Base-by-base conservation (phyloP, 2,113 vertebrate species). In the Aleadryas rufinucha region DNA sequence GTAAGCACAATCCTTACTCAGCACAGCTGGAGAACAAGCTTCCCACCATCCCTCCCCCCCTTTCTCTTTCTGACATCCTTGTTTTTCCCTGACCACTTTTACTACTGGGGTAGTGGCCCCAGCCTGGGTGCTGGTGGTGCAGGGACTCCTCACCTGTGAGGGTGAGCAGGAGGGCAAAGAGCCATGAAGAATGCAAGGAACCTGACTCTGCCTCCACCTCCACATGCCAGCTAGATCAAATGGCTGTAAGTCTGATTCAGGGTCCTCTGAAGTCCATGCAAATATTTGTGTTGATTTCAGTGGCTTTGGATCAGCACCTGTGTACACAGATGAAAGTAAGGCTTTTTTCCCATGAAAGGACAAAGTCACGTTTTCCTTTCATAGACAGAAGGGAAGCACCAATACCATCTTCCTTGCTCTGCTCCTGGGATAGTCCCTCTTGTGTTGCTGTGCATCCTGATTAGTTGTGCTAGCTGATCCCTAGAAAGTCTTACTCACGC, bases 251-350 rank as follows among this genome's bases (percentile, higher is more conserved):
- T 66, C 88, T 86, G 83, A 80, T 56, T 74, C 85, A 88, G 92
- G 30, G 90, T 86, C 20, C 90, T 81, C 78, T 90, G 81, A 92
- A 96, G 83, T 75, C 60, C 88, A 30, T 47, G 87, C 41, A 93
- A 97, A 96, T 94, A 96, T 96, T 97, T 96, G 93, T 75, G 37
- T 78, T 95, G 64, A 96, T 94, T 95, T 96, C 85, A 89, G 45
- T n/a, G n/a, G 31, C 64, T 93, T 93, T 90, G 85, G 79, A 59
- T 70, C 75, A 70, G 52, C 71, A 39, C 44, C 52, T 66, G 39
- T 85, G 85, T 86, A 92, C 85, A 95, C 64, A 90, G 52, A 61
- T 11, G 30, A 77, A 94, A 84, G 45, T 23, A 80, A 85, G 45
- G 28, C 15, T 4, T 53, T 9, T 41, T 92, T 7, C 39, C 78